Evolutionary conservation across 2,888 invertebrate species (phyloP).

Genomic region (Epicampocera succincta): DNA sequence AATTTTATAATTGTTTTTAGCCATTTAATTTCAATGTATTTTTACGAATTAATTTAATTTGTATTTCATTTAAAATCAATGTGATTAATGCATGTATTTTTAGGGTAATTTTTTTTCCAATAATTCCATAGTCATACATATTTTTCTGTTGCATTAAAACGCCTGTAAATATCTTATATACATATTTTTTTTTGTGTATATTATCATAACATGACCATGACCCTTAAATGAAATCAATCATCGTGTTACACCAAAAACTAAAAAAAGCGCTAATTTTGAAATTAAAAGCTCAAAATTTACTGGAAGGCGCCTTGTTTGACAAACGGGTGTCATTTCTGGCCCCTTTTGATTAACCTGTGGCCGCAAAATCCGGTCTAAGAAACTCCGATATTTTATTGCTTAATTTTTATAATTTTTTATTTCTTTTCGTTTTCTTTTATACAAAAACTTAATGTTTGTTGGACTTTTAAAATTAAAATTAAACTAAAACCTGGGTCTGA

Average conservation of each 20-base stretch:
- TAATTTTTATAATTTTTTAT: conserved; percentile 70
- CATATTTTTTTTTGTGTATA: background rate
- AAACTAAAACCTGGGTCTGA: conserved; percentile 51
- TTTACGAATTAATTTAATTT: background rate
- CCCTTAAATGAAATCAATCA: background rate
- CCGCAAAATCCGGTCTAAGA: too few relatives aligned
- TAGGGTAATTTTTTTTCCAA: conserved; percentile 17
- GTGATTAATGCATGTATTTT: conserved; percentile 53
- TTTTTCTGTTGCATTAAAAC: conserved; percentile 14
- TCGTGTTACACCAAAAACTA: background rate
- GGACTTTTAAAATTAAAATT: conserved; percentile 59
- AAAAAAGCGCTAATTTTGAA: conserved; percentile 33
- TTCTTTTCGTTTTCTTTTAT: conserved; percentile 71
- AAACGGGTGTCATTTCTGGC: too few relatives aligned
- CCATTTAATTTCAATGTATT: conserved; percentile 28
- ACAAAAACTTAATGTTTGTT: conserved; percentile 56
- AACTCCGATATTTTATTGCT: conserved; percentile 65
- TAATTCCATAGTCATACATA: conserved; percentile 10
- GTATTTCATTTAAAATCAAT: conserved; percentile 18
- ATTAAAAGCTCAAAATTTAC: background rate
- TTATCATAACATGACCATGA: conserved; percentile 27
- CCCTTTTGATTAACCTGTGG: too few relatives aligned
- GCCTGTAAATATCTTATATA: conserved; percentile 47
- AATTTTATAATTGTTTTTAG: too few relatives aligned
- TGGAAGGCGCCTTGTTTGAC: too few relatives aligned